Evolutionary conservation across 2,797 vertebrate genomes (phyloP), one percentile per base, ranked within the genome.

Genomic region (Gorsachius magnificus): DNA sequence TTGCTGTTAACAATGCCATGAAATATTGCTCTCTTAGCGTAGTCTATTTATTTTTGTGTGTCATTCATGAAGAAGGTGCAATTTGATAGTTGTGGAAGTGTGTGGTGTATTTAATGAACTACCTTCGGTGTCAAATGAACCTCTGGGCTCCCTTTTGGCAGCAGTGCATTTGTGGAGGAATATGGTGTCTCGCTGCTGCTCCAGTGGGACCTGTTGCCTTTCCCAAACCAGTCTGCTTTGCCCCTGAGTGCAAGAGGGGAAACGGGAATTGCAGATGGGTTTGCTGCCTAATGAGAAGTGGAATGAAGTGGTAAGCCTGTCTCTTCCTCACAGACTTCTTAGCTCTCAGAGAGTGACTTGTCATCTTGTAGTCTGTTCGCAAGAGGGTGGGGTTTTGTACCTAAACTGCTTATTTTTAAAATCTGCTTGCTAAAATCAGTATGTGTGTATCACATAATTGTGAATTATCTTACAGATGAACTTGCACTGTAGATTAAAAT

Each of bases 161-260:
- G 35, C 18, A 56, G 26, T 41, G 54, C 11, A 6, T 69, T 76
- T 71, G 11, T 79, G 66, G 28, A 56, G 60, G n/a, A 83, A 12
- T 78, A 22, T 1, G 1, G 11, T 29, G 22, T 82, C 33, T 83
- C 1, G 1, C 21, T 0, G 0, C 21, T 64, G n/a, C 57, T 54
- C n/a, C 3, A 11, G 18, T 5, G 4, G 35, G 13, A 51, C 20
- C 11, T 0, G 0, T 61, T 66, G 35, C 33, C 21, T 36, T 57
- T 92, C 43, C 25, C 43, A 54, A 15, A 25, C 7, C 2, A 12
- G 11, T 64, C 13, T 69, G 33, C 31, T 86, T 75, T 71, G 35
- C 29, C 22, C 4, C 28, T 50, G 5, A 31, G 11, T 5, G 1
- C 18, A 46, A 6, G 11, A 6, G 3, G 35, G 22, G 24, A 64